phyloP scores from a whole-genome alignment of 2,113 vertebrate genomes.

The Larimichthys crocea region DNA sequence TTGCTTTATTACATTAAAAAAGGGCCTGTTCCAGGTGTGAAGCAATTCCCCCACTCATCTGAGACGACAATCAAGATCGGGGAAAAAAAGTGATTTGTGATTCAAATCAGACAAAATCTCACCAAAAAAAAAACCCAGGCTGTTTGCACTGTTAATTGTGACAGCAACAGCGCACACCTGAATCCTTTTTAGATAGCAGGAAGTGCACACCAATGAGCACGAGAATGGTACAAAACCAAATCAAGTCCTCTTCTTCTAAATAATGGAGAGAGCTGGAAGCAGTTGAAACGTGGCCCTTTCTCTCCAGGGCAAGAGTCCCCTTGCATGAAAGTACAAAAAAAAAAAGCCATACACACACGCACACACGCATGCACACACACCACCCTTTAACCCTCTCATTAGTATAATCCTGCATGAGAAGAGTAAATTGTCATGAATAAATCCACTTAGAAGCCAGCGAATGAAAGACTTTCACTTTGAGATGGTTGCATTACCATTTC shows the following conservation, averaged over 20 bases:
- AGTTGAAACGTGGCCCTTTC: constrained; percentile 60
- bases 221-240: constrained; percentile 65
- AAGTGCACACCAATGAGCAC: constrained; percentile 23
- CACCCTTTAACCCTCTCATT: constrained; percentile 83
- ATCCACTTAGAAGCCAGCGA: constrained; percentile 81
- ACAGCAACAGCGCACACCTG: constrained; percentile 38
- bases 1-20: constrained; percentile 47
- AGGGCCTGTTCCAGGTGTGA: constrained; percentile 15
- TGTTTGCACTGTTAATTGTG: constrained; percentile 22
- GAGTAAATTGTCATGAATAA: constrained; percentile 85
- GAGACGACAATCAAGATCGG: constrained; percentile 1
- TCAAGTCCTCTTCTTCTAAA: constrained; percentile 71
- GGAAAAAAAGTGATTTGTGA: constrained; percentile 3
- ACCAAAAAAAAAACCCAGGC: background rate
- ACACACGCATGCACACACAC: constrained; percentile 55
- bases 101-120: constrained; percentile 37
- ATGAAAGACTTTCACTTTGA: constrained; percentile 80
- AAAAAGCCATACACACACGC: constrained; percentile 62
- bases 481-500: constrained; percentile 83
- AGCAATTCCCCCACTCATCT: constrained; percentile 13
- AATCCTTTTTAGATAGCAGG: constrained; percentile 54
- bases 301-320: constrained; percentile 66
- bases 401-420: constrained; percentile 80
- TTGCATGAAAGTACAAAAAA: constrained; percentile 57
- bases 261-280: constrained; percentile 67